Evolutionary conservation across 2,113 vertebrate genomes (phyloP), one percentile per base, ranked within the genome.

Genomic region (Calyptomena viridis): DNA sequence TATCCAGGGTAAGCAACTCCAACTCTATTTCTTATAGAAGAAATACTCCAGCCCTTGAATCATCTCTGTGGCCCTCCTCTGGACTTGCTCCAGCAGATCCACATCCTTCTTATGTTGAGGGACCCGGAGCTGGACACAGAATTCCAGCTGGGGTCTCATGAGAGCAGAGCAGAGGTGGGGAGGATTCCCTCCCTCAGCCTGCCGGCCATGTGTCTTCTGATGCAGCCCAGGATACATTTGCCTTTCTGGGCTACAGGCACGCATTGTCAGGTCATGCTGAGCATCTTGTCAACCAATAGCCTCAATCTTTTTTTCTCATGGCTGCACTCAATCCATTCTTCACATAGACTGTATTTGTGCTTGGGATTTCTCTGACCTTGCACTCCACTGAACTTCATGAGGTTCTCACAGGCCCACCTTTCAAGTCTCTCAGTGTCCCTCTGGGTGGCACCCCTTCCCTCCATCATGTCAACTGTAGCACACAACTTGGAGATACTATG

Each of bases 371-470:
- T 19, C 40, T 9, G 47, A 5, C 31, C 53, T n/a, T 30, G 31
- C 55, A 30, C 47, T 55, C 44, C 33, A 18, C 17, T 69, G 62
- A 63, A 25, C 62, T 44, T 39, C 22, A 14, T 49, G 47, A 21
- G 20, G 23, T 8, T 75, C 1, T 0, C 31, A 15, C 0, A 1
- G 12, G 11, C 15, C 27, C 19, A 56, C 19, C 25, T 10, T 1
- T 30, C 27, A 50, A 30, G 16, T 8, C 55, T 56, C 21, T 44
- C 55, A 8, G 18, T 6, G 8, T 68, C 12, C 6, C 7, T 55
- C 22, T 37, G 55, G 23, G 30, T 49, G 37, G 4, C 31, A 30
- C 39, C 40, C 31, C 31, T n/a, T 62, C 42, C 35, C 16, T 63
- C 16, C 62, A 44, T 31, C 1, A 0, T 27, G 21, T 31, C 30